Evolutionary conservation across 1,140 invertebrate genomes (phyloP).

Genomic region (Thereuonema tuberculata): DNA sequence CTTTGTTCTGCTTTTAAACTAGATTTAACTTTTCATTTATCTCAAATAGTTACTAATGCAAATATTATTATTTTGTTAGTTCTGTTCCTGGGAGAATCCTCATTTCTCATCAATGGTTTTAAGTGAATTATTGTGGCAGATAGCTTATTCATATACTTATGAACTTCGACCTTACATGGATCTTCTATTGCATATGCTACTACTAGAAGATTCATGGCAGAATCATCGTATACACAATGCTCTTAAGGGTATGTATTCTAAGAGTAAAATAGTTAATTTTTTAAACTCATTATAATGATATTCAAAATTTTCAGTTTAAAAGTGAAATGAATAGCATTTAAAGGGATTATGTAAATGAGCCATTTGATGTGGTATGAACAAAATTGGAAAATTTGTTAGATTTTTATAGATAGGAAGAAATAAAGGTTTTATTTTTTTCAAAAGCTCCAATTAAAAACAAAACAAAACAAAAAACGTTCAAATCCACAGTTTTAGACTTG

Average conservation of each 20-base stretch:
- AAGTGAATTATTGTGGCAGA: constrained; percentile 71
- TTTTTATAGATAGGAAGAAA: too few species aligned
- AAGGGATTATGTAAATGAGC: too few species aligned
- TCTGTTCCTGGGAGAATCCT: constrained; percentile 92
- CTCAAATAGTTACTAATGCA: too few species aligned
- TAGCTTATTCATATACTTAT: constrained; percentile 87
- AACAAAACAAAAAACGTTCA: too few species aligned
- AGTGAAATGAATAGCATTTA: constrained; percentile 2
- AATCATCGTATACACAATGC: constrained; percentile 82
- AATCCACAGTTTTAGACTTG: too few species aligned
- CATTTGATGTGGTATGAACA: too few species aligned
- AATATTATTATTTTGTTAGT: constrained; percentile 49
- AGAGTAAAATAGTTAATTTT: neutral
- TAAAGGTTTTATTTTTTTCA: too few species aligned
- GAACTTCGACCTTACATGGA: constrained; percentile 86
- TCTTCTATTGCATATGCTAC: constrained; percentile 65
- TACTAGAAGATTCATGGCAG: constrained; percentile 93
- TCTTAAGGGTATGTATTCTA: constrained; percentile 49
- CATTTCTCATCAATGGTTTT: constrained; percentile 76
- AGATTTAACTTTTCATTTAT: too few species aligned
- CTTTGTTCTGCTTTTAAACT: too few species aligned
- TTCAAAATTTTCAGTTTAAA: neutral
- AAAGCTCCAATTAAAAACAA: too few species aligned
- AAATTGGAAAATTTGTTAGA: too few species aligned
- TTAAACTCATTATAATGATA: too few species aligned